phyloP scores from a whole-genome alignment of 2,797 vertebrate species.

The Gambusia yucatana region DNA sequence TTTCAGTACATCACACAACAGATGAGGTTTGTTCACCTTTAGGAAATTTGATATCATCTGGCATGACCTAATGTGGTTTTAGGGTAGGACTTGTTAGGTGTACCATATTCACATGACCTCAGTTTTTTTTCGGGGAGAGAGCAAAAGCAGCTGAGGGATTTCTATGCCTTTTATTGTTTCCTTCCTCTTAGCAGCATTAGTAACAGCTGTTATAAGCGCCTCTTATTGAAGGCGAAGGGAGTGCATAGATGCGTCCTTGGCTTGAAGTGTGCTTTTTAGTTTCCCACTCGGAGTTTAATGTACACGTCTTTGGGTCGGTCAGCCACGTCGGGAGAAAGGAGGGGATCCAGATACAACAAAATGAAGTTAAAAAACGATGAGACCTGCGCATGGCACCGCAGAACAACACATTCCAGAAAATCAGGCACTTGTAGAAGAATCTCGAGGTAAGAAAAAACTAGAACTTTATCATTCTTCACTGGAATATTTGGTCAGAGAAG shows the following conservation, averaged over 20 bases:
- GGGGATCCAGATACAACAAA: conserved; percentile 46
- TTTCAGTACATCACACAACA: conserved; percentile 53
- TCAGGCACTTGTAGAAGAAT: conserved; percentile 80
- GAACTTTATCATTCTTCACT: conserved; percentile 24
- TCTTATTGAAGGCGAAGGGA: conserved; percentile 57
- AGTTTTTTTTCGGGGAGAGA: conserved; percentile 20
- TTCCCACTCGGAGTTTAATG: conserved; percentile 41
- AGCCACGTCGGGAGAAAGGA: conserved; percentile 44
- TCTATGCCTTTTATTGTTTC: conserved; percentile 31
- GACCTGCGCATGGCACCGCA: conserved; percentile 67
- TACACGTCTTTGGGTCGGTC: conserved; percentile 72
- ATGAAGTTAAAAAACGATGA: conserved; percentile 45
- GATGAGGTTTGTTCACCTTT: conserved; percentile 42
- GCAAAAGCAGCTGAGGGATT: conserved; percentile 54
- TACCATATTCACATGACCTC: conserved; percentile 68
- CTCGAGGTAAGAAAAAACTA: conserved; percentile 74
- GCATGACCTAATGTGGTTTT: conserved; percentile 42
- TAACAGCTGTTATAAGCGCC: conserved; percentile 52
- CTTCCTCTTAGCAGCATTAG: conserved; percentile 48
- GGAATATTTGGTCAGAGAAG: conserved; percentile 46
- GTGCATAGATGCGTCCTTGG: conserved; percentile 75
- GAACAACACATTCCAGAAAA: conserved; percentile 74
- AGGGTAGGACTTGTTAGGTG: conserved; percentile 50
- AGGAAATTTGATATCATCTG: conserved; percentile 45
- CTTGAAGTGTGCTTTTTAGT: conserved; percentile 67